phyloP scores from a whole-genome alignment of 2,888 invertebrate genomes.

The Polydrusus tereticollis region DNA sequence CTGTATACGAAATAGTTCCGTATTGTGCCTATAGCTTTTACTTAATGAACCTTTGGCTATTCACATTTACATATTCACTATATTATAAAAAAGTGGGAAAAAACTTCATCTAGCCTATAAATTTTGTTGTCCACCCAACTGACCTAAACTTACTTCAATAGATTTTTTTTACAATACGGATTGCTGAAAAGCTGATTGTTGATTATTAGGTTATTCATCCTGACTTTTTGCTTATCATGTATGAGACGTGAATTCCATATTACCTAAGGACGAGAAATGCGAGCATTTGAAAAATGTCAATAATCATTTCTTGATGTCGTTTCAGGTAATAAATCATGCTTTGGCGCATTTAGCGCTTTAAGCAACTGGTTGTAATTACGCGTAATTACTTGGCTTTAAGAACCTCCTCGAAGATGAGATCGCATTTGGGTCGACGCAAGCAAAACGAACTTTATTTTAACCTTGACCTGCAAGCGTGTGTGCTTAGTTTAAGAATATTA shows the following conservation, averaged over 20 bases:
- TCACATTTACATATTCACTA: no score
- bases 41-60: no score
- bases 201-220: no score
- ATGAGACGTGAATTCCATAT: neutral
- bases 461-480: conserved; percentile 14
- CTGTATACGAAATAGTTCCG: no score
- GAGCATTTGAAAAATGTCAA: neutral
- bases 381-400: conserved; percentile 22
- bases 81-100: no score
- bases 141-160: no score
- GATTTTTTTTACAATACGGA: no score
- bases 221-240: neutral
- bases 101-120: no score
- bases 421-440: conserved; percentile 18
- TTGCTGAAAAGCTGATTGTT: no score
- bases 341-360: conserved; percentile 20
- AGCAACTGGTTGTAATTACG: conserved; percentile 23
- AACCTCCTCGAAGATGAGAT: conserved; percentile 21
- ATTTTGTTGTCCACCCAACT: no score
- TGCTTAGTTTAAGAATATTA: neutral
- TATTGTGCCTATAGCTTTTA: no score
- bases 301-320: neutral
- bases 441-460: conserved; percentile 11
- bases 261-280: neutral
- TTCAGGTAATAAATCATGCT: conserved; percentile 11